phyloP scores from a whole-genome alignment of 2,888 invertebrate genomes.

The Chymomyza fuscimana region DNA sequence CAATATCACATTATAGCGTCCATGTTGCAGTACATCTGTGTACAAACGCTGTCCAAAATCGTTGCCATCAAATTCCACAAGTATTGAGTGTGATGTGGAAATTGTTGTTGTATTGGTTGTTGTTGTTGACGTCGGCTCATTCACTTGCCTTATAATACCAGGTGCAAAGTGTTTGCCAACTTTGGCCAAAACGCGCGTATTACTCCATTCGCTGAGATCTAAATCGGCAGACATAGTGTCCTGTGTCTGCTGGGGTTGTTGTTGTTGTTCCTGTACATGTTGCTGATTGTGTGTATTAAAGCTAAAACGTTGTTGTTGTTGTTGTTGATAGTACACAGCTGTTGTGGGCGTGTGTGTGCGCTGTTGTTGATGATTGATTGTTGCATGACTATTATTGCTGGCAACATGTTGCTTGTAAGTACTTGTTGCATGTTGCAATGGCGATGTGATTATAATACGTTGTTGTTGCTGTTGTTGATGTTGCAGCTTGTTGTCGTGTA shows the following conservation, averaged over 20 bases:
- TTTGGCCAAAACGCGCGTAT: constrained; percentile 94
- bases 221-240: constrained; percentile 80
- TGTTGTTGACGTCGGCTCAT: constrained; percentile 74
- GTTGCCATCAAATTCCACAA: constrained; percentile 90
- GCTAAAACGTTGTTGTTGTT: constrained; percentile 63
- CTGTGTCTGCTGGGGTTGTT: constrained; percentile 49
- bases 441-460: constrained; percentile 65
- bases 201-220: constrained; percentile 95
- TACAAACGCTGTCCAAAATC: constrained; percentile 86
- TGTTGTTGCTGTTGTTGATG: constrained; percentile 37
- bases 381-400: constrained; percentile 22
- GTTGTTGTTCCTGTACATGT: constrained; percentile 47
- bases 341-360: constrained; percentile 59
- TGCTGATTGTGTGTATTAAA: constrained; percentile 71
- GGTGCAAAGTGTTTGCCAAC: constrained; percentile 90
- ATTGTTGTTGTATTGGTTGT: constrained; percentile 26
- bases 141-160: constrained; percentile 90
- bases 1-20: constrained; percentile 93
- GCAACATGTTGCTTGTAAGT: constrained; percentile 72
- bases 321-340: constrained; percentile 51
- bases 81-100: constrained; percentile 84
- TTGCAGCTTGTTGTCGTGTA: constrained; percentile 44
- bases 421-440: constrained; percentile 62
- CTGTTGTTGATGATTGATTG: constrained; percentile 34
- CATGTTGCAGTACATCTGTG: constrained; percentile 88